A percentile compares a stretch with the other conserved stretches of the same genome.
Evolutionary conservation across 2,888 invertebrate genomes (phyloP).

Genomic region (Epinotia ramella): DNA sequence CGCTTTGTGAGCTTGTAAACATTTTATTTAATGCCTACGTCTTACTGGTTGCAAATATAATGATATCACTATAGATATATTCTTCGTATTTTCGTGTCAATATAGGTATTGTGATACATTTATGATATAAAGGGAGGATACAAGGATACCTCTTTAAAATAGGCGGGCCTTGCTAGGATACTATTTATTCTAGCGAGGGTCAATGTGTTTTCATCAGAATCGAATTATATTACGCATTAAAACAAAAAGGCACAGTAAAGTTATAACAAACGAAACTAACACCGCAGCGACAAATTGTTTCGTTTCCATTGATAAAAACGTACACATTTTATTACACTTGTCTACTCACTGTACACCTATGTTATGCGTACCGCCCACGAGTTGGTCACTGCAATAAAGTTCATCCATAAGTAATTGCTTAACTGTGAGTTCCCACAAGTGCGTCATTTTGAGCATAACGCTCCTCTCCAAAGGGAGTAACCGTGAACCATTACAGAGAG

Average conservation of each 20-base stretch:
- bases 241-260: background rate
- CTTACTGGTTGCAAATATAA: background rate
- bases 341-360: constrained; percentile 14
- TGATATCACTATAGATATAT: background rate
- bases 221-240: background rate
- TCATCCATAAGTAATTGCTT: constrained; percentile 65
- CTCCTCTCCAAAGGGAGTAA: background rate
- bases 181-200: background rate
- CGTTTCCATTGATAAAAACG: background rate
- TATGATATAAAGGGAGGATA: background rate
- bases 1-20: constrained; percentile 8
- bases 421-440: constrained; percentile 73
- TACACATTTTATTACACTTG: constrained; percentile 27
- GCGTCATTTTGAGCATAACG: constrained; percentile 64
- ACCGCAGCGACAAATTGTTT: background rate
- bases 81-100: background rate
- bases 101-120: background rate
- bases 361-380: constrained; percentile 37
- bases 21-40: too few species aligned
- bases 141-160: background rate
- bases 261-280: background rate
- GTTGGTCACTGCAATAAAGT: constrained; percentile 46
- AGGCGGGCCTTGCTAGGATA: background rate
- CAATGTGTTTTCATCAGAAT: too few species aligned
- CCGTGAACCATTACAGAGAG: background rate